Conservation (phyloP, 2,113 vertebrate genomes). For the Solea senegalensis region DNA sequence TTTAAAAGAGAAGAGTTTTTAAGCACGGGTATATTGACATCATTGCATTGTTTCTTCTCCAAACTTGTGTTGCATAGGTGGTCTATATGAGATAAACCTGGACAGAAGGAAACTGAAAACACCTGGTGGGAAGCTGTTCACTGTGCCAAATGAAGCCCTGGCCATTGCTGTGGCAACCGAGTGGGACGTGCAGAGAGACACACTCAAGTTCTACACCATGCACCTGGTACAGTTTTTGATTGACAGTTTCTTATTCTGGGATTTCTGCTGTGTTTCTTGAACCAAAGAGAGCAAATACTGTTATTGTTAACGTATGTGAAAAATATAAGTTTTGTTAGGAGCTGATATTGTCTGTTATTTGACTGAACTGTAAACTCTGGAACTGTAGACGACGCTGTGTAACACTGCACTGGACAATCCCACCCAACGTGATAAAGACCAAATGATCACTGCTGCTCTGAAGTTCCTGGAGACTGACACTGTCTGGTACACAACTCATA, state of each 20-base stretch:
- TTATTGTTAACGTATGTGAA: no score
- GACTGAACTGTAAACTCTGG: neutral
- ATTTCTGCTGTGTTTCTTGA: neutral
- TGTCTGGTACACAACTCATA: constrained; percentile 83
- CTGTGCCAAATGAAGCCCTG: constrained; percentile 90
- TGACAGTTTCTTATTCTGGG: neutral
- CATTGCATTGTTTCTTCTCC: neutral
- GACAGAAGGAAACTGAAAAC: constrained; percentile 95
- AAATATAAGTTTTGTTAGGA: neutral
- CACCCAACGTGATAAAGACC: constrained; percentile 85
- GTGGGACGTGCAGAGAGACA: constrained; percentile 94
- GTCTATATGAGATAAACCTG: constrained; percentile 93
- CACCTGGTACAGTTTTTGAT: constrained; percentile 85
- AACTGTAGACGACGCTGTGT: constrained; percentile 91
- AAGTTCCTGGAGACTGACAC: constrained; percentile 98
- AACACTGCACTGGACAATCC: constrained; percentile 97
- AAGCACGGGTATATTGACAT: neutral
- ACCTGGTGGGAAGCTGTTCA: constrained; percentile 92
- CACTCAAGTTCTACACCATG: constrained; percentile 95
- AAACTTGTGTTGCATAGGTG: constrained; percentile 70
- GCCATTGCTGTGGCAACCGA: constrained; percentile 94
- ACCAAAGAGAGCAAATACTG: neutral
- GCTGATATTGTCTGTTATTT: neutral
- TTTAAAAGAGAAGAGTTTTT: neutral
- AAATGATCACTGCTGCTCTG: constrained; percentile 88